A percentile compares a stretch with the other conserved stretches of the same genome.
These are phyloP conservation scores for Odontomachus brunneus DNA, from an alignment of 1,140 invertebrate species.

Conservation along the genomic window DNA sequence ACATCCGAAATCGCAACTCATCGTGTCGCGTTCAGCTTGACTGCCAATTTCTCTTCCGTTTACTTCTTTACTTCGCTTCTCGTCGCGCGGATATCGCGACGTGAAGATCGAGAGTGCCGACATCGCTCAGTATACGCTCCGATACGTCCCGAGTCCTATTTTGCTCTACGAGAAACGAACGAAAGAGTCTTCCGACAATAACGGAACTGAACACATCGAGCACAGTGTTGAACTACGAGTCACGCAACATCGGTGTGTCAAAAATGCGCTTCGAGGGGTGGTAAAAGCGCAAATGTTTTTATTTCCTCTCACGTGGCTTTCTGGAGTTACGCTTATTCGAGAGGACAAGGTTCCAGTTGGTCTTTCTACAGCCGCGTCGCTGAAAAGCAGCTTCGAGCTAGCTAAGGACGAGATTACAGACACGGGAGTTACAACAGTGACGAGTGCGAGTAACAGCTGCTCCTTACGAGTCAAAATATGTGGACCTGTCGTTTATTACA, in stretches of 20 bases:
- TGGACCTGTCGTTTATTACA: too few relatives aligned
- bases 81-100: background rate
- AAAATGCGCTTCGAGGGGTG: background rate
- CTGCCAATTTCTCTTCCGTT: background rate
- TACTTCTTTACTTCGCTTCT: background rate
- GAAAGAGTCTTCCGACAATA: background rate
- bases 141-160: background rate
- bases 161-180: background rate
- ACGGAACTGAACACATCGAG: conserved; percentile 16
- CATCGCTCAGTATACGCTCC: conserved; percentile 22
- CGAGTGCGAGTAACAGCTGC: too few relatives aligned
- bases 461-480: too few relatives aligned
- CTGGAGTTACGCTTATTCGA: background rate
- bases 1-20: background rate
- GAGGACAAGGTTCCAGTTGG: too few relatives aligned
- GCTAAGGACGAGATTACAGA: too few relatives aligned
- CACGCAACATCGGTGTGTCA: conserved; percentile 1
- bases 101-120: background rate
- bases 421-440: too few relatives aligned
- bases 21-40: background rate
- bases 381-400: too few relatives aligned
- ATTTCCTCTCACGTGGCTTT: background rate
- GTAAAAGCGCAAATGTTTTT: background rate
- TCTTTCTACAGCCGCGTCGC: too few relatives aligned
- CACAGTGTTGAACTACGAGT: background rate